Evolutionary conservation across 2,888 invertebrate species (phyloP), one percentile per base, ranked within the genome.

Genomic region (Melinopterus prodromus): DNA sequence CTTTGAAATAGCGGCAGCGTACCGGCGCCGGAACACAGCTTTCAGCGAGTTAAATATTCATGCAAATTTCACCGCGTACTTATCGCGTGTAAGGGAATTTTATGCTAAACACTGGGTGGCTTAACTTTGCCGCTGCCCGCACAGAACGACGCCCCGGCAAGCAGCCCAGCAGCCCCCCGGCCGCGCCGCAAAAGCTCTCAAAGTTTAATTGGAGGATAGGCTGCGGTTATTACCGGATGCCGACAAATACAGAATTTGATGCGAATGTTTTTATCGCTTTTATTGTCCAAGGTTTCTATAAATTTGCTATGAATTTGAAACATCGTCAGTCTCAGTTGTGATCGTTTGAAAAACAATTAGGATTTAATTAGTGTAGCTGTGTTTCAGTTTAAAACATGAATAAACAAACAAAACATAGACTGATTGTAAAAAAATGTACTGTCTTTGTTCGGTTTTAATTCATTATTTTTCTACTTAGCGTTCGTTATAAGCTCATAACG

Each of bases 41-140:
- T 86, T 85, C 85, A 84, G 84, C 72, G 84, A 83, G 83, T 85
- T 86, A 85, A 86, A 85, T 86, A 86, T 86, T 85, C 85, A 86
- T 82, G 82, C 81, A 80, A 82, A 79, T 80, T 81, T 79, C 78
- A 78, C 83, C 80, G 82, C 81, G 79, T 82, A 82, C 84, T 82
- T 82, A 80, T 79, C 79, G 77, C 78, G 76, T 70, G 78, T 76
- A 79, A 79, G 81, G 79, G 78, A 79, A 77, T 80, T 80, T 81
- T 80, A 82, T 82, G 81, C 79, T 76, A 79, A 79, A 76, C 71
- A 78, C 38, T 53, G 38, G 74, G 35, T 74, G 74, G 74, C 53
- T 53, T 53, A 53, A 53, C 53, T 53, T 53, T 53, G 53, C 53
- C 53, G 53, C 53, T 53, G 53, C 53, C 53, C 53, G 53, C 53